phyloP scores from a whole-genome alignment of 1,140 invertebrate species.

The Hycleus phaleratus region DNA sequence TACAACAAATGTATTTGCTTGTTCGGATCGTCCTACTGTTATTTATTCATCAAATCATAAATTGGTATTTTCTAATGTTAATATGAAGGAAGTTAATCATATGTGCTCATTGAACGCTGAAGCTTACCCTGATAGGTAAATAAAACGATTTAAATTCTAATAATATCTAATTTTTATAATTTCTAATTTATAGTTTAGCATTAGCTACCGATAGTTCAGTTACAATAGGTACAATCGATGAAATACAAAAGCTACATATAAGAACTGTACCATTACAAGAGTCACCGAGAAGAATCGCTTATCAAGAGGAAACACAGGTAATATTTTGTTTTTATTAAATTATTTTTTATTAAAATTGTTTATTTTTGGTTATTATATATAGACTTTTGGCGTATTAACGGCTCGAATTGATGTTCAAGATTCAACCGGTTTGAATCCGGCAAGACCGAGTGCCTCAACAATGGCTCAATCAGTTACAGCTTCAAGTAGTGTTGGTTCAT shows the following conservation, averaged over 20 bases:
- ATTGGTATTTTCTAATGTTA: conserved; percentile 98
- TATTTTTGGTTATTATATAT: conserved; percentile 23
- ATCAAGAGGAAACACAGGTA: conserved; percentile 86
- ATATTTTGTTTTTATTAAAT: conserved; percentile 2
- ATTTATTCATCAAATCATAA: conserved; percentile 99
- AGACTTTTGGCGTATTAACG: conserved; percentile 92
- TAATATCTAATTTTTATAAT: too few species aligned
- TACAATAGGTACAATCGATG: conserved; percentile 97
- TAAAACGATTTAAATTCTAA: background rate
- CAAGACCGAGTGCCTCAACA: conserved; percentile 71
- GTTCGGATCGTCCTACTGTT: conserved; percentile 95
- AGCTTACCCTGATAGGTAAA: conserved; percentile 82
- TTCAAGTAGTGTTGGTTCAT: conserved; percentile 41
- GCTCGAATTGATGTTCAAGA: conserved; percentile 81
- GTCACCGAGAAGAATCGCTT: conserved; percentile 86
- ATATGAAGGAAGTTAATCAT: conserved; percentile 95
- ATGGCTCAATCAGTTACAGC: conserved; percentile 53
- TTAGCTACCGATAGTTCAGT: conserved; percentile 88
- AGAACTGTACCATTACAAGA: conserved; percentile 90
- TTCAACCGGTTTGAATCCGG: conserved; percentile 54
- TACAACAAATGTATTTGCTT: conserved; percentile 97
- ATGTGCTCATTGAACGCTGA: conserved; percentile 96
- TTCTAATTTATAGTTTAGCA: conserved; percentile 60
- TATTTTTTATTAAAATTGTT: conserved; percentile 9
- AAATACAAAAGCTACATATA: conserved; percentile 97